These are phyloP conservation scores for Chrysolina haemoptera DNA, from an alignment of 2,888 invertebrate species.

Conservation along the genomic window DNA sequence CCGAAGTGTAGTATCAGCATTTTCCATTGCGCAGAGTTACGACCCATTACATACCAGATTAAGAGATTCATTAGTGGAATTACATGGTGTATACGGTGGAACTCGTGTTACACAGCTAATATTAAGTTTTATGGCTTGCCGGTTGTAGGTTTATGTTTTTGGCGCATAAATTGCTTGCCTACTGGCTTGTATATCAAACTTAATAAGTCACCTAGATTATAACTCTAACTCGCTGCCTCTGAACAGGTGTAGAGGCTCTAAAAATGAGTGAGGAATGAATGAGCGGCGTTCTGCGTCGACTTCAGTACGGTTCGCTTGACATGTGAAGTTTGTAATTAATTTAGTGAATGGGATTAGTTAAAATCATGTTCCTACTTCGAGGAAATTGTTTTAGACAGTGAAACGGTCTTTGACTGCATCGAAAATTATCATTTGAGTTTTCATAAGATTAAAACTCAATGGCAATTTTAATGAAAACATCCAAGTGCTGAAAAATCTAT, in stretches of 20 bases:
- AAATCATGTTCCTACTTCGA: background rate
- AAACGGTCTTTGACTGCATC: no score
- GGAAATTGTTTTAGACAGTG: background rate
- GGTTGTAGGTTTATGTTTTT: constrained; percentile 33
- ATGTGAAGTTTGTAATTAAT: background rate
- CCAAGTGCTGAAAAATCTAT: no score
- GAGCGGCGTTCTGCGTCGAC: background rate
- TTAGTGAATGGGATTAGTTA: constrained; percentile 13
- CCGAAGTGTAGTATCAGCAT: constrained; percentile 41
- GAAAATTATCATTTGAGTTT: no score
- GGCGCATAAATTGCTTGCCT: constrained; percentile 30
- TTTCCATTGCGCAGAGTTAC: constrained; percentile 37
- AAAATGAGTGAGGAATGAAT: background rate
- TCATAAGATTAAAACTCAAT: no score
- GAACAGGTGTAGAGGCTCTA: constrained; percentile 16
- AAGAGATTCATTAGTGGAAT: constrained; percentile 37
- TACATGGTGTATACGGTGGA: constrained; percentile 21
- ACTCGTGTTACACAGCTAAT: constrained; percentile 45
- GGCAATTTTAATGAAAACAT: no score
- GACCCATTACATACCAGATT: constrained; percentile 35
- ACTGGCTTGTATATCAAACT: constrained; percentile 33
- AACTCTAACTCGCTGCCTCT: constrained; percentile 12
- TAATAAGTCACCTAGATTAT: constrained; percentile 28
- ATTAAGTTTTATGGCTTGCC: constrained; percentile 47
- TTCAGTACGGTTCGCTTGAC: background rate